Evolutionary conservation across 2,113 vertebrate genomes (phyloP).

Genomic region (Mobula birostris): DNA sequence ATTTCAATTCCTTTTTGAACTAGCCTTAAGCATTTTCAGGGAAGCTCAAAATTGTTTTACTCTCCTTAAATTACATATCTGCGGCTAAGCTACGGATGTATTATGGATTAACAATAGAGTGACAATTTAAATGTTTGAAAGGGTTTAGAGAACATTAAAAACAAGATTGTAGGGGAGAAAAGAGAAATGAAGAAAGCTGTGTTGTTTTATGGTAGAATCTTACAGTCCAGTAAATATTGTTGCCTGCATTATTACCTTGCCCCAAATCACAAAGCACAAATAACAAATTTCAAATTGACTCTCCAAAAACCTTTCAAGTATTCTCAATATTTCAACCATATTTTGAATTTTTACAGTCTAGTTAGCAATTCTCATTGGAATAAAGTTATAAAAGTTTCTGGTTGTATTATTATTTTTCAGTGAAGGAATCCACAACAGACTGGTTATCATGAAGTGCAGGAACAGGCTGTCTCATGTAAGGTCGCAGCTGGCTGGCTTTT

Average conservation of each 20-base stretch:
- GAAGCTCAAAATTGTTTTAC: neutral
- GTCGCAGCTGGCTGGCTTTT: neutral
- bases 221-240: neutral
- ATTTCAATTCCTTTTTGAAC: neutral
- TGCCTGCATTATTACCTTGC: neutral
- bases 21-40: neutral
- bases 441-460: neutral
- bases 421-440: neutral
- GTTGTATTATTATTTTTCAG: conserved; percentile 5
- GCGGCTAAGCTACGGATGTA: neutral
- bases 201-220: neutral
- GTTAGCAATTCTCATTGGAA: neutral
- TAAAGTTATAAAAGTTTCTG: neutral
- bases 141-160: neutral
- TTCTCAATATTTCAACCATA: neutral
- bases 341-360: neutral
- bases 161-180: neutral
- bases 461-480: neutral
- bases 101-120: neutral
- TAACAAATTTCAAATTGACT: neutral
- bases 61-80: neutral
- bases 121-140: neutral
- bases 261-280: neutral
- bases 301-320: neutral
- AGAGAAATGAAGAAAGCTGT: neutral